phyloP scores from a whole-genome alignment of 2,113 vertebrate species.

The Halichoerus grypus region DNA sequence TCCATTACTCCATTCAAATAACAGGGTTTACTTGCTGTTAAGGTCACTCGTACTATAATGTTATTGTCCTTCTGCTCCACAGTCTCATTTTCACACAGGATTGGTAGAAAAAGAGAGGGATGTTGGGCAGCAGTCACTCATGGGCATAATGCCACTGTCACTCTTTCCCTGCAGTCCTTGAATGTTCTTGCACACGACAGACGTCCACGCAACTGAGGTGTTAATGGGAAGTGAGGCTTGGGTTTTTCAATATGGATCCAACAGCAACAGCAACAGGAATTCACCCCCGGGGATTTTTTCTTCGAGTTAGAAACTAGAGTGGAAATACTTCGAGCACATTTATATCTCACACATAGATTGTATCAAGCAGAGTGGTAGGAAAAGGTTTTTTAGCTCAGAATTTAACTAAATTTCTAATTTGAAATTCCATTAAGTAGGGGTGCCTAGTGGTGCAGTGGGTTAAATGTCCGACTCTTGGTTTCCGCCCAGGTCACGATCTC shows the following conservation, averaged over 20 bases:
- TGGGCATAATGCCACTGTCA: background rate
- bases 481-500: background rate
- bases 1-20: constrained; percentile 64
- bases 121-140: background rate
- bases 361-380: constrained; percentile 63
- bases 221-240: background rate
- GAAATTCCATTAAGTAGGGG: constrained; percentile 52
- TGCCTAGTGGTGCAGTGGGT: background rate
- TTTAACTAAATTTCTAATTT: constrained; percentile 54
- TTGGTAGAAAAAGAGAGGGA: background rate
- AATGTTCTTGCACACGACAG: background rate
- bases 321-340: background rate
- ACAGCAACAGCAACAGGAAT: background rate
- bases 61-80: background rate
- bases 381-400: constrained; percentile 64
- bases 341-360: constrained; percentile 8
- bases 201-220: background rate
- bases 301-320: background rate
- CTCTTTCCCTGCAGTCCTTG: background rate
- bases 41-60: constrained; percentile 43
- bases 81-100: constrained; percentile 23
- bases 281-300: background rate
- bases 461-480: background rate
- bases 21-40: constrained; percentile 64
- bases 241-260: background rate